Conservation (phyloP, 2,888 invertebrate genomes). For the Sphaeridia pumilis region DNA sequence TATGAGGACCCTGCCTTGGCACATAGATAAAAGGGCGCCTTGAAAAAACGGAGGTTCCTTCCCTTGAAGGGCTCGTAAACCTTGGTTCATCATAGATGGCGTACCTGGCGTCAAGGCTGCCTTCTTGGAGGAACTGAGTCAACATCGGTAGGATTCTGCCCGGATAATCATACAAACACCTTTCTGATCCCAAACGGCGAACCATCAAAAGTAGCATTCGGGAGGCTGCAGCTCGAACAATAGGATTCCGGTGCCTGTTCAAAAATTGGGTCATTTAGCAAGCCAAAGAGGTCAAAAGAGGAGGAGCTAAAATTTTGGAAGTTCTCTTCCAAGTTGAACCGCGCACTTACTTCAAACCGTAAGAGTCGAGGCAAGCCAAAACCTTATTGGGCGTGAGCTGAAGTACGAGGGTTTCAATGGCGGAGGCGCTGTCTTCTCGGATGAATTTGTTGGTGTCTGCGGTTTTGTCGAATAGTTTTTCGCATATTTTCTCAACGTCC, state of each 20-base stretch:
- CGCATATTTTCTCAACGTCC: slow-evolving; percentile 76
- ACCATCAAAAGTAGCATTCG: slow-evolving; percentile 61
- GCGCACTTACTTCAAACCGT: slow-evolving; percentile 53
- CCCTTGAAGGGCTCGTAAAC: no score
- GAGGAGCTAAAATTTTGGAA: no score
- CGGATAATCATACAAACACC: slow-evolving; percentile 59
- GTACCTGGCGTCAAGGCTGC: slow-evolving; percentile 73
- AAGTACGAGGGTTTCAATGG: slow-evolving; percentile 70
- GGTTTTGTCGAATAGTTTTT: slow-evolving; percentile 68
- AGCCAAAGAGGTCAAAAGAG: no score
- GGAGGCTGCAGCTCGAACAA: slow-evolving; percentile 73
- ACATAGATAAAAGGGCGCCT: no score
- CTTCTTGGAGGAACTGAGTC: slow-evolving; percentile 73
- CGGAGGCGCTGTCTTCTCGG: slow-evolving; percentile 71
- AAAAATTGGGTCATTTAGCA: no score
- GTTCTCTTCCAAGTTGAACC: no score
- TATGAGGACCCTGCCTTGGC: no score
- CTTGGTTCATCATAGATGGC: no score
- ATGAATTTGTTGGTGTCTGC: slow-evolving; percentile 91
- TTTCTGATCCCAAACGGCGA: slow-evolving; percentile 60
- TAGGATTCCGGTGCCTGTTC: slow-evolving; percentile 72
- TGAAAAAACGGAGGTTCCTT: no score
- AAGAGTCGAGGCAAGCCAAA: slow-evolving; percentile 52
- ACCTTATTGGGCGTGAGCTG: slow-evolving; percentile 58
- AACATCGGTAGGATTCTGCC: slow-evolving; percentile 67